Percentiles rank a stretch among this genome's conserved stretches.
These are phyloP conservation scores for Bubo blakistoni DNA, from an alignment of 2,113 vertebrate genomes.

Conservation along the genomic window DNA sequence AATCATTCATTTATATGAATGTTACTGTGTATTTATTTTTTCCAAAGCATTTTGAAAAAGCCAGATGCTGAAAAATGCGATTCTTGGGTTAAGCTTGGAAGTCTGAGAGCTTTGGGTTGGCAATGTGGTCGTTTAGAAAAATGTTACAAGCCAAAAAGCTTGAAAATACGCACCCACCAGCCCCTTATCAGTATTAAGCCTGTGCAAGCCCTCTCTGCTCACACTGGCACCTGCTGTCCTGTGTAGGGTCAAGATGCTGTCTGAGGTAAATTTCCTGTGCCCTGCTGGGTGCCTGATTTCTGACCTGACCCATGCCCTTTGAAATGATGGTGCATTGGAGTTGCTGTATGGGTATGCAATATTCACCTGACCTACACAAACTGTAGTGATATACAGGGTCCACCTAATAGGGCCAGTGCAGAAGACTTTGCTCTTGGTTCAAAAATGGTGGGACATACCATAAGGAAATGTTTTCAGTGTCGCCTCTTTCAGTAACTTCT, in stretches of 20 bases:
- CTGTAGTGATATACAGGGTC: not conserved
- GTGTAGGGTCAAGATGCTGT: not conserved
- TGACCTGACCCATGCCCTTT: not conserved
- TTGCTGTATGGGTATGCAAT: fast-evolving
- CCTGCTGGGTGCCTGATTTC: not conserved
- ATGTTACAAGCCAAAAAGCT: not conserved
- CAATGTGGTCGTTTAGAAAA: not conserved
- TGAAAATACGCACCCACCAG: not conserved
- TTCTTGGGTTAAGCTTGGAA: not conserved
- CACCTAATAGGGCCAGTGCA: not conserved
- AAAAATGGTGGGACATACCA: not conserved
- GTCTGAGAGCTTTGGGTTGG: not conserved
- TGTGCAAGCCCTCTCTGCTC: not conserved
- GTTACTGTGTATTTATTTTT: not conserved
- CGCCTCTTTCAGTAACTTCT: not conserved
- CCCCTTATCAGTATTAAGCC: not conserved
- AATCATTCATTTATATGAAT: slow-evolving; percentile 33
- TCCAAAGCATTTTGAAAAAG: not conserved
- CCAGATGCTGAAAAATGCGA: not conserved
- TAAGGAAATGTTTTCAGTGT: not conserved
- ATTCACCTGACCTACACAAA: not conserved
- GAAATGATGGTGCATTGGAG: not conserved
- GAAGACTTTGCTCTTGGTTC: not conserved
- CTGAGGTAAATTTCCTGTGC: not conserved
- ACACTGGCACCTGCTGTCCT: not conserved